A percentile compares a stretch with the other conserved stretches of the same genome.
These are phyloP conservation scores for Priapulus caudatus DNA, from an alignment of 2,888 invertebrate genomes.

Conservation along the genomic window DNA sequence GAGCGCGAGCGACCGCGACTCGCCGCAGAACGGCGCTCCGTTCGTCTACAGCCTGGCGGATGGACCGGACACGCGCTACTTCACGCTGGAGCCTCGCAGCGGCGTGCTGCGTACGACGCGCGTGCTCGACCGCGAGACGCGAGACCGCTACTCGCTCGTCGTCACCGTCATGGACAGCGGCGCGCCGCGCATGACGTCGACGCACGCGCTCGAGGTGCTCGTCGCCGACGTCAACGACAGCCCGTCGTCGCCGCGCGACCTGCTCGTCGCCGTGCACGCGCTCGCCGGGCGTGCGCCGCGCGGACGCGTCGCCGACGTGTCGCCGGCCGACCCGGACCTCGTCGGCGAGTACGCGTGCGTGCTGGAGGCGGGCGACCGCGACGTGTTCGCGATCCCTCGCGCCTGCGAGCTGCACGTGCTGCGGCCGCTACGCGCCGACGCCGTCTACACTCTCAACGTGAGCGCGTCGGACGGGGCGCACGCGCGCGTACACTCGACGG, in stretches of 20 bases:
- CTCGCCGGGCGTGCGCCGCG: slow-evolving; percentile 45
- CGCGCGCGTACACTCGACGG: slow-evolving; percentile 69
- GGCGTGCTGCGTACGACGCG: slow-evolving; percentile 66
- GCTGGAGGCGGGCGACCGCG: slow-evolving; percentile 45
- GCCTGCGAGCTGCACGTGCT: slow-evolving; percentile 68
- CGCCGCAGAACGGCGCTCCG: slow-evolving; percentile 79
- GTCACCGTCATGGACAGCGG: slow-evolving; percentile 83
- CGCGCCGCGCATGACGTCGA: slow-evolving; percentile 64
- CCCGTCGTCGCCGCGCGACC: slow-evolving; percentile 68
- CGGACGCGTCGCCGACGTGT: slow-evolving; percentile 78
- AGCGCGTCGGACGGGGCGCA: slow-evolving; percentile 82
- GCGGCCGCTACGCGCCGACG: slow-evolving; percentile 44
- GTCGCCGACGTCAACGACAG: slow-evolving; percentile 81
- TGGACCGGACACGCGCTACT: slow-evolving; percentile 60
- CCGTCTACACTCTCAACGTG: slow-evolving; percentile 51
- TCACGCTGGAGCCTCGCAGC: slow-evolving; percentile 63
- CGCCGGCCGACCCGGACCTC: slow-evolving; percentile 81
- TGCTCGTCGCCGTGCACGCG: slow-evolving; percentile 60
- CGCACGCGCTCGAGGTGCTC: slow-evolving; percentile 59
- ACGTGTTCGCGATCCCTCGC: slow-evolving; percentile 49
- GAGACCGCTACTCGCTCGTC: slow-evolving; percentile 57
- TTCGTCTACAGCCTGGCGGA: slow-evolving; percentile 67
- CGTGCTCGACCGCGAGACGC: slow-evolving; percentile 67
- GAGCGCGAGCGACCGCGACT: slow-evolving; percentile 74
- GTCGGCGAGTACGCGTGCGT: slow-evolving; percentile 77